Percentiles rank a stretch among this genome's conserved stretches.
Conservation (phyloP, 2,113 vertebrate genomes). For the Todiramphus saurophagus region DNA sequence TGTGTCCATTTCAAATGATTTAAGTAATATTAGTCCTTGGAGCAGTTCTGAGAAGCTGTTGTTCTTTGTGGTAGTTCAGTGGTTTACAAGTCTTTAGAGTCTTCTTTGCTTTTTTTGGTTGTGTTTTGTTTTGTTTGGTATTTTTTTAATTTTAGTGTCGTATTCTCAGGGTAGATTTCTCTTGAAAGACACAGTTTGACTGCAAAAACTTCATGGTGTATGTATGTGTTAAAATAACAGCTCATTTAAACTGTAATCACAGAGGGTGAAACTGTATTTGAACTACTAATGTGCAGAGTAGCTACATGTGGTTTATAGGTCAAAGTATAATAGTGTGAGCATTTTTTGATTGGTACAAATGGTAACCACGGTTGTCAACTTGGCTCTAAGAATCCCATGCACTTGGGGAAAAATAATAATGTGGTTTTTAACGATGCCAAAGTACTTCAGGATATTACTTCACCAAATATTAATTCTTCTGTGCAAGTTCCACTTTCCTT, state of each 20-base stretch:
- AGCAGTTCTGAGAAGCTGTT: constrained; percentile 2
- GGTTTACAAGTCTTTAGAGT: background rate
- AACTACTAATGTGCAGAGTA: constrained; percentile 58
- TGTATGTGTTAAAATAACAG: constrained; percentile 20
- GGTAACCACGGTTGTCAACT: constrained; percentile 59
- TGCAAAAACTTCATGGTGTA: background rate
- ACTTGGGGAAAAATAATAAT: constrained; percentile 51
- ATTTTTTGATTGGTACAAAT: constrained; percentile 54
- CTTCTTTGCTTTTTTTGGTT: background rate
- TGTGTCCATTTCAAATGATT: background rate
- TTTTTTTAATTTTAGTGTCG: background rate
- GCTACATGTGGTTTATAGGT: constrained; percentile 55
- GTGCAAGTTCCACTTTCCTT: constrained; percentile 81
- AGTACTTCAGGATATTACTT: constrained; percentile 67
- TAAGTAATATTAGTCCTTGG: constrained; percentile 6
- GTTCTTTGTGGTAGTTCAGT: background rate
- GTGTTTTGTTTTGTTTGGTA: no score
- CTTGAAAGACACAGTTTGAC: background rate
- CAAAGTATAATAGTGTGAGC: constrained; percentile 59
- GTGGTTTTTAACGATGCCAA: constrained; percentile 61
- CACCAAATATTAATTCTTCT: constrained; percentile 84
- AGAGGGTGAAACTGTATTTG: constrained; percentile 30
- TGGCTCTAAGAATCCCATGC: constrained; percentile 41
- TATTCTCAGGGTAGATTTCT: background rate
- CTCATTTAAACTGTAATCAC: constrained; percentile 48